These are phyloP conservation scores for Pachycephala philippinensis DNA, from an alignment of 2,113 vertebrate species.

Conservation along the genomic window DNA sequence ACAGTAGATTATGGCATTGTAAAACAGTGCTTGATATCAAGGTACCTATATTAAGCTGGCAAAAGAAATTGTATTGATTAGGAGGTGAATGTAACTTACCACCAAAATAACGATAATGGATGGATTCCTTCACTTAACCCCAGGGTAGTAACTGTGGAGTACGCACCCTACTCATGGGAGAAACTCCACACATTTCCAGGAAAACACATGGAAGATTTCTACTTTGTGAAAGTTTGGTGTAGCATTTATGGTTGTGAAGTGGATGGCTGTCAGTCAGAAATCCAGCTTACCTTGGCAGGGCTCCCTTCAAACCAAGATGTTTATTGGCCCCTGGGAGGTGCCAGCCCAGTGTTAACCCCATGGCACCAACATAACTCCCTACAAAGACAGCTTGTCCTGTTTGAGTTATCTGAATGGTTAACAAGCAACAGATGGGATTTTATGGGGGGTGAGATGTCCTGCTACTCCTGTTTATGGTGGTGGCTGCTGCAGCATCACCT, in stretches of 20 bases:
- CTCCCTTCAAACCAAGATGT: not conserved
- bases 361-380: not conserved
- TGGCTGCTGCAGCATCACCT: not conserved
- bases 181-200: not conserved
- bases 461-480: too few relatives aligned
- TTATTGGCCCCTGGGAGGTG: not conserved
- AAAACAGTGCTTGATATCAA: not conserved
- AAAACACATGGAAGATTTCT: accelerated
- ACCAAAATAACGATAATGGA: not conserved
- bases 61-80: not conserved
- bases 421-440: not conserved
- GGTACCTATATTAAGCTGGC: not conserved
- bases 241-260: not conserved
- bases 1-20: not conserved
- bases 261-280: not conserved
- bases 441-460: not conserved
- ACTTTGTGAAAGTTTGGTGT: not conserved
- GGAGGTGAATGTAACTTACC: not conserved
- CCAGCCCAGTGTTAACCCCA: not conserved
- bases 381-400: not conserved
- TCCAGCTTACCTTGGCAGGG: not conserved
- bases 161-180: not conserved
- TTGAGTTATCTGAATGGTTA: not conserved
- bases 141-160: not conserved
- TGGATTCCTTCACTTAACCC: not conserved